phyloP scores from a whole-genome alignment of 2,113 vertebrate genomes.

The Osmerus mordax region DNA sequence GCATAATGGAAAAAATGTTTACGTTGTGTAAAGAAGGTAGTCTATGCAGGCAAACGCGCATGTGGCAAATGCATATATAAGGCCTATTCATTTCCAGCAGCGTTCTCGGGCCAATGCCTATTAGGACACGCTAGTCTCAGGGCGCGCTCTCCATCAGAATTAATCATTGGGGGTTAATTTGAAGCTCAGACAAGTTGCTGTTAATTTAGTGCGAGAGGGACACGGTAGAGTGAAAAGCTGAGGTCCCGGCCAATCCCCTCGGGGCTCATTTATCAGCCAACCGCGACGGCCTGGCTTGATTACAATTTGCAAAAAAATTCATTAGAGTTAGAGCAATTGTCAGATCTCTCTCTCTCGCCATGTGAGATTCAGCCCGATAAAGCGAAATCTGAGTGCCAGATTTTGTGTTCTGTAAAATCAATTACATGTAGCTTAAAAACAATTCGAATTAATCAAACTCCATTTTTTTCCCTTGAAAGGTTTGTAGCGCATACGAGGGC shows the following conservation, averaged over 20 bases:
- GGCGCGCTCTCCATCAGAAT: constrained; percentile 84
- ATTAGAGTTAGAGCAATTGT: constrained; percentile 88
- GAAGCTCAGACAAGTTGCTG: constrained; percentile 94
- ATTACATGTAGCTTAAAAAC: no score
- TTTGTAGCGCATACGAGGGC: not conserved
- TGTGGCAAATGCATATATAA: no score
- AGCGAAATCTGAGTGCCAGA: no score
- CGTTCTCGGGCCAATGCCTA: constrained; percentile 80
- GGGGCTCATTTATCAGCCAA: constrained; percentile 93
- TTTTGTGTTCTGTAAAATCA: no score
- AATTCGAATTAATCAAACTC: no score
- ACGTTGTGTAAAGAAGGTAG: no score
- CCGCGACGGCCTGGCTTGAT: constrained; percentile 87
- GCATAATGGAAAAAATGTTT: no score
- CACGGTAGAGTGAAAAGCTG: constrained; percentile 81
- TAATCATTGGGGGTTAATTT: constrained; percentile 94
- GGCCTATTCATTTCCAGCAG: constrained; percentile 78
- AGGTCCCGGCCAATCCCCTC: constrained; percentile 79
- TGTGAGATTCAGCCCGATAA: not conserved
- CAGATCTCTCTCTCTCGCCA: constrained; percentile 54
- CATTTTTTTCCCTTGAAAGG: not conserved
- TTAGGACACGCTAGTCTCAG: constrained; percentile 84
- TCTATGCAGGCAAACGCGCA: no score
- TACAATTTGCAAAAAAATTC: constrained; percentile 97
- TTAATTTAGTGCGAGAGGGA: constrained; percentile 90